phyloP scores from a whole-genome alignment of 2,113 vertebrate genomes.

The Carassius gibelio region DNA sequence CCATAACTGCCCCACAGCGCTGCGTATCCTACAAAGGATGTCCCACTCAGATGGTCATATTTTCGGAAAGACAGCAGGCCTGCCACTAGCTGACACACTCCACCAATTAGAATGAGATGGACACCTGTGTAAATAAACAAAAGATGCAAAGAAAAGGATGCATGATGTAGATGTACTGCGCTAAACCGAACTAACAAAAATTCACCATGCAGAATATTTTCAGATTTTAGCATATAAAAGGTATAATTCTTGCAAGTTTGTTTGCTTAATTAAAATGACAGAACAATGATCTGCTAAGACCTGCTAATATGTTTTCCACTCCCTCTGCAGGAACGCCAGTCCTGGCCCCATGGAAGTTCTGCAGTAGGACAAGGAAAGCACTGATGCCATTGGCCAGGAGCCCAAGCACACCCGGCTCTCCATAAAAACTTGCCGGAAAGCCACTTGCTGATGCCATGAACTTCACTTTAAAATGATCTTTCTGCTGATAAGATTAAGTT shows the following conservation, averaged over 20 bases:
- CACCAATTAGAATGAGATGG: slow-evolving; percentile 85
- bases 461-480: background rate
- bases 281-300: slow-evolving; percentile 60
- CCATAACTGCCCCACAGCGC: slow-evolving; percentile 88
- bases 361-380: slow-evolving; percentile 85
- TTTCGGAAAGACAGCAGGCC: slow-evolving; percentile 86
- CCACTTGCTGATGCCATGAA: slow-evolving; percentile 73
- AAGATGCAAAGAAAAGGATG: background rate
- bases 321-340: slow-evolving; percentile 68
- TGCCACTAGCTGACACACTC: slow-evolving; percentile 83
- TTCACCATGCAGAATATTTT: background rate
- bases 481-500: background rate
- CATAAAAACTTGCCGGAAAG: slow-evolving; percentile 89
- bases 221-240: background rate
- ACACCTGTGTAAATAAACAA: slow-evolving; percentile 72
- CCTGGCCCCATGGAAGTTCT: slow-evolving; percentile 77
- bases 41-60: slow-evolving; percentile 84
- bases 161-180: background rate
- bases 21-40: slow-evolving; percentile 85
- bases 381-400: slow-evolving; percentile 86
- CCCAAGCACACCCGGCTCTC: slow-evolving; percentile 85
- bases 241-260: background rate
- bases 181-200: background rate
- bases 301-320: slow-evolving; percentile 84
- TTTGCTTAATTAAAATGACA: background rate